Evolutionary conservation across 2,113 vertebrate genomes (phyloP).

Genomic region (Struthidea cinerea): DNA sequence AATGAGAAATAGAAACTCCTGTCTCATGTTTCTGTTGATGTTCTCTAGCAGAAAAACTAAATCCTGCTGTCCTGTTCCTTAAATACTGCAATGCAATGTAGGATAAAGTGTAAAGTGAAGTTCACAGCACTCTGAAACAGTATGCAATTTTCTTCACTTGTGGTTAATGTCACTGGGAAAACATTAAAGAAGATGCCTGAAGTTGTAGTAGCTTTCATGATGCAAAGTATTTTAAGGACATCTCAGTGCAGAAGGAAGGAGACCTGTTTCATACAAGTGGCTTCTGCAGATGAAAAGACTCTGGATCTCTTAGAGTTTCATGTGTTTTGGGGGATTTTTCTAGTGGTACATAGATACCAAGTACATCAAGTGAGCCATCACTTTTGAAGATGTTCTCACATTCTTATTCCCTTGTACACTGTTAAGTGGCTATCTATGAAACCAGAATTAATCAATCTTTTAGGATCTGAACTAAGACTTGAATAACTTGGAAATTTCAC

Average conservation of each 20-base stretch:
- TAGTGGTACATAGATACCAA: background rate
- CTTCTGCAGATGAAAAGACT: background rate
- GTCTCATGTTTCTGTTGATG: background rate
- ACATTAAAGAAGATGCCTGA: background rate
- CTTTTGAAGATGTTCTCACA: rapidly evolving
- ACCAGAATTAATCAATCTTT: background rate
- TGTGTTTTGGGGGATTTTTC: background rate
- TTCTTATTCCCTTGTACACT: background rate
- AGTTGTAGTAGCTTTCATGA: background rate
- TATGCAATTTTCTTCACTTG: background rate
- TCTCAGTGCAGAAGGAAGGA: background rate
- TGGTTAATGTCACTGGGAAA: background rate
- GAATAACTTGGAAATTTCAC: background rate
- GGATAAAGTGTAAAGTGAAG: background rate
- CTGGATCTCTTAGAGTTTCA: background rate
- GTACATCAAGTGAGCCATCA: background rate
- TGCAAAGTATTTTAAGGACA: background rate
- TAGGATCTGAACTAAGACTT: background rate
- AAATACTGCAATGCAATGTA: background rate
- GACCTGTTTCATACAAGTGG: background rate
- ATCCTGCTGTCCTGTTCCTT: background rate
- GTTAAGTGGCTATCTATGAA: background rate
- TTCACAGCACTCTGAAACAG: background rate
- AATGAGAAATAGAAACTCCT: background rate
- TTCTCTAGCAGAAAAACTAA: background rate